Base-by-base conservation (phyloP, 1,140 invertebrate species). In the Spodoptera litura region DNA sequence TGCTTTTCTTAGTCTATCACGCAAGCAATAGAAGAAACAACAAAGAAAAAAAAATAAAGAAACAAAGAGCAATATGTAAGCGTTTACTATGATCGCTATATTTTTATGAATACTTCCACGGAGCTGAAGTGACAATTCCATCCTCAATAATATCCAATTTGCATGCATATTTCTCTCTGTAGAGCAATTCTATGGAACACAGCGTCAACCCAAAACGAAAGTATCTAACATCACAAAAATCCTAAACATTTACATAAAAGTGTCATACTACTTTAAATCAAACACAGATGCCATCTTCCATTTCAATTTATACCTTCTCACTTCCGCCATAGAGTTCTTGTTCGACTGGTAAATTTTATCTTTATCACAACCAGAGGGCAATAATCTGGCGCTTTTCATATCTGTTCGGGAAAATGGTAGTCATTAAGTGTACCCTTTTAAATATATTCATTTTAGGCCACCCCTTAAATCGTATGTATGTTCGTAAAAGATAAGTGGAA, bases 231-330 rank as follows among this genome's bases (percentile, higher is more conserved):
- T 66, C 38, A 66, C 38, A 44, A 25, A 66, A 66, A 20, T 66
- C 38, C 38, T 66, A 49, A 66, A 66, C n/a, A 66, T 66, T 66
- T 66, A 49, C 62, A 66, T 66, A 44, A 66, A 66, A 49, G 15
- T 61, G n/a, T 49, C 38, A 20, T 44, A 64, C 20, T 38, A 49
- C 38, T 64, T 20, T 64, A 49, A 64, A 49, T 64, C 38, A 49
- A 49, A 44, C n/a, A 44, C 61, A n/a, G 10, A 25, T 38, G 3
- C 25, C 3, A 5, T 3, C n/a, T 20, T 4, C 15, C 62, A 49
- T 12, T 12, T 10, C 15, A 66, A 51, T 4, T 5, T 10, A 9
- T 11, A 25, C 62, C 12, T 8, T 49, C 2, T 2, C 4, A 5
- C 62, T 1, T 49, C 20, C 11, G 25, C 4, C 2, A 13, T 10